phyloP scores from a whole-genome alignment of 2,888 invertebrate genomes.

The Cephus nigrinus region DNA sequence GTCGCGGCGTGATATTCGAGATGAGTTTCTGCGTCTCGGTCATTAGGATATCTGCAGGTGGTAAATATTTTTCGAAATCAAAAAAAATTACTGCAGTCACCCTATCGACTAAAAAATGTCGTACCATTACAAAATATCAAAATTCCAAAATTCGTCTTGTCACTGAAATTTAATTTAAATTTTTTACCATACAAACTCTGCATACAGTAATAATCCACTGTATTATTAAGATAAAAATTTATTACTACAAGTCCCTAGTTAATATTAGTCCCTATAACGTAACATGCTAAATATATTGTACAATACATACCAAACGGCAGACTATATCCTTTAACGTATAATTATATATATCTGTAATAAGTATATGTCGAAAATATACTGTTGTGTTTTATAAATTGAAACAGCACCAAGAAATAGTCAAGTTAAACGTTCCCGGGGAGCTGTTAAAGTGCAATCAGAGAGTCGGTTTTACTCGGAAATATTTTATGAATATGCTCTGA shows the following conservation, averaged over 20 bases:
- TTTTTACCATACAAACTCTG: not conserved
- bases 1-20: too few species aligned
- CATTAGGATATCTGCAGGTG: too few species aligned
- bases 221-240: not conserved
- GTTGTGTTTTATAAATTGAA: not conserved
- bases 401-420: not conserved
- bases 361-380: not conserved
- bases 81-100: too few species aligned
- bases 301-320: not conserved
- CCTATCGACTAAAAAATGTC: not conserved
- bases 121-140: not conserved
- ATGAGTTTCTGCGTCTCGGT: too few species aligned
- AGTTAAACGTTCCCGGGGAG: not conserved
- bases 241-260: not conserved
- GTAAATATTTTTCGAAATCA: too few species aligned
- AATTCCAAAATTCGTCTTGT: not conserved
- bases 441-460: constrained; percentile 2
- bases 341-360: not conserved
- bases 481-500: constrained; percentile 4
- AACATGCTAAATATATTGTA: not conserved
- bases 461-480: not conserved
- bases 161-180: not conserved
- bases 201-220: not conserved
- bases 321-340: not conserved
- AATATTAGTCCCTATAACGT: not conserved